Base-by-base conservation (phyloP, 2,888 invertebrate species). In the Blera fallax region DNA sequence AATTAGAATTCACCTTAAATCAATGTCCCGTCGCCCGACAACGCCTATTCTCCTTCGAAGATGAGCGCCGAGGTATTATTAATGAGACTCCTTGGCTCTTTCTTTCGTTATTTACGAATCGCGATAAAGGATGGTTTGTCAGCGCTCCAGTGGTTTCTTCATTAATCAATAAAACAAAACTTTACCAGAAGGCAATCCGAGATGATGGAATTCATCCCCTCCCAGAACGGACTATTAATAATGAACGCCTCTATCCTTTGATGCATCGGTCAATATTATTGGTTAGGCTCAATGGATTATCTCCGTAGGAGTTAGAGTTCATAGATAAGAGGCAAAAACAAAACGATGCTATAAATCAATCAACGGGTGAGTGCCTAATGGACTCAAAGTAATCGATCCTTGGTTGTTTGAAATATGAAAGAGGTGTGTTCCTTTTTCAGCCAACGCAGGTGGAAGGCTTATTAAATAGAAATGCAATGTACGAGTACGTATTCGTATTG, bases 291-390 rank as follows among this genome's bases (percentile, higher is more conserved):
- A 18, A 11, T 32, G 37, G 37, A 48, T 18, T 64, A 48, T 37
- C 50, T 34, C n/a, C n/a, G 40, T 5, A 5, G 14, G 65, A 18
- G 2, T 8, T 54, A 24, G 34, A 24, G n/a, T 24, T 65, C 37
- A 18, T 37, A 21, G 34, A 48, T 48, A 48, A 48, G 18, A 11
- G 18, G 18, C 21, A 40, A n/a, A 16, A 27, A n/a, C 48, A 8
- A 32, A 64, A 34, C 32, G 37, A 24, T 24, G 50, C 21, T 24
- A 52, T 37, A 54, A 54, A 69, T 69, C 43, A 69, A 43, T 54
- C 2, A 1, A 4, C n/a, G 29, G 18, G 16, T 54, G 69, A 54
- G 43, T 54, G 37, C 37, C 21, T 67, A 52, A 40, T 67, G 67
- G 64, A 32, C 16, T 48, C 45, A 48, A 10, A 37, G 67, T 48